These are phyloP conservation scores for Galaxias olidus DNA, from an alignment of 2,797 vertebrate species.

Conservation along the genomic window DNA sequence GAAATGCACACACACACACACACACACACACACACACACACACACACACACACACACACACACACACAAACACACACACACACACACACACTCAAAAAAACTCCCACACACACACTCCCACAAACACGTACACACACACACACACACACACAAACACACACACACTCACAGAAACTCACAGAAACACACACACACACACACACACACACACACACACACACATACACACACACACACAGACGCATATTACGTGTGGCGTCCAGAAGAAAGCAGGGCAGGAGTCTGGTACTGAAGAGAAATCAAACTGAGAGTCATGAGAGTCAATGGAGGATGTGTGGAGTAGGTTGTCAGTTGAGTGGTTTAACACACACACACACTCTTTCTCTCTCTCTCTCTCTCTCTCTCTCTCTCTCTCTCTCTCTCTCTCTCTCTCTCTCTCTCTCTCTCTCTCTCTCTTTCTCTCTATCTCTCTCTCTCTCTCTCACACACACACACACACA, in stretches of 20 bases:
- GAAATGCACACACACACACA: not conserved
- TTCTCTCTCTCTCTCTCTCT: too few relatives aligned
- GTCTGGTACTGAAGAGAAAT: too few relatives aligned
- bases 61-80: conserved; percentile 8
- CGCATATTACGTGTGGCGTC: not conserved
- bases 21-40: conserved; percentile 6
- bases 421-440: too few relatives aligned
- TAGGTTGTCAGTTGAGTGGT: too few relatives aligned
- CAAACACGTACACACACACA: conserved; percentile 2
- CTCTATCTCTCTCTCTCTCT: too few relatives aligned
- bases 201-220: conserved; percentile 2
- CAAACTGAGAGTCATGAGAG: too few relatives aligned
- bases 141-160: conserved; percentile 8
- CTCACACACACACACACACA: too few relatives aligned
- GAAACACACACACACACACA: conserved; percentile 3
- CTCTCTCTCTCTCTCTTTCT: too few relatives aligned
- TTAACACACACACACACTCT: too few relatives aligned
- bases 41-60: conserved; percentile 1
- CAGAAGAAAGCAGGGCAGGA: too few relatives aligned
- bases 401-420: too few relatives aligned
- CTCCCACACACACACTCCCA: conserved; percentile 1
- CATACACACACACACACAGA: not conserved
- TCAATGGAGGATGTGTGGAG: too few relatives aligned
- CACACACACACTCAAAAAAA: not conserved
- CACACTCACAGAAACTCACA: not conserved